Evolutionary conservation across 53 echinoderm and acorn worm genomes (phyloP), one percentile per base, ranked within the genome.

Genomic region (Pentamera pediparva): DNA sequence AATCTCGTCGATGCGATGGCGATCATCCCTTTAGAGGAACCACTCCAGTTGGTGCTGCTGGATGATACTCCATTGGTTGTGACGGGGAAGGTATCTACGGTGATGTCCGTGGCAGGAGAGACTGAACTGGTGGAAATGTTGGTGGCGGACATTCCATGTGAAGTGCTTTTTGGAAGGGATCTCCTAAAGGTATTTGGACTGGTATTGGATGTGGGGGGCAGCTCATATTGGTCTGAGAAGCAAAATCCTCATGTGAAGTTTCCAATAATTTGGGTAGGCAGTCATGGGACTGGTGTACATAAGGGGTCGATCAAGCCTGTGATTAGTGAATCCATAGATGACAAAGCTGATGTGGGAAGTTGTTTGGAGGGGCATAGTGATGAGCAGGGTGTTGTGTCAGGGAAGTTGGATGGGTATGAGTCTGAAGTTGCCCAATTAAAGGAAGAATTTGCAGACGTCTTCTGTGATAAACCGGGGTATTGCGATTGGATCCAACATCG

Each of bases 191-290:
- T 24, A 9, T 65, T 40, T 65, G 39, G 40, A 10, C 40, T 65
- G 22, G 65, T 65, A 10, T 65, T 65, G 22, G 65, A 65, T 15
- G 29, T 65, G 3, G 11, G 7, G 19, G 65, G 28, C 28, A 26
- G 43, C 11, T 65, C 65, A 4, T 65, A 65, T 65, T 65, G 65
- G 65, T 65, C 40, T 8, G 41, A 26, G 38, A 65, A 65, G 13
- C 65, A 26, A 6, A 3, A 9, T 6, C 28, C 24, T 17, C 4
- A 21, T 19, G n/a, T 65, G 2, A 40, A 65, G 13, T 65, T 65
- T 3, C 43, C 65, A 8, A 26, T 65, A 40, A n/a, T 40, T 35
- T 65, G 65, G 65, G 4, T 39, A 37, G 41, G 29, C 35, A 31
- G 28, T 22, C 5, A 40, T 8, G 22, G 21, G 43, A 29, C 1